Evolutionary conservation across 92 coral and sea anemone species (phyloP).

Genomic region (Nematostella vectensis): DNA sequence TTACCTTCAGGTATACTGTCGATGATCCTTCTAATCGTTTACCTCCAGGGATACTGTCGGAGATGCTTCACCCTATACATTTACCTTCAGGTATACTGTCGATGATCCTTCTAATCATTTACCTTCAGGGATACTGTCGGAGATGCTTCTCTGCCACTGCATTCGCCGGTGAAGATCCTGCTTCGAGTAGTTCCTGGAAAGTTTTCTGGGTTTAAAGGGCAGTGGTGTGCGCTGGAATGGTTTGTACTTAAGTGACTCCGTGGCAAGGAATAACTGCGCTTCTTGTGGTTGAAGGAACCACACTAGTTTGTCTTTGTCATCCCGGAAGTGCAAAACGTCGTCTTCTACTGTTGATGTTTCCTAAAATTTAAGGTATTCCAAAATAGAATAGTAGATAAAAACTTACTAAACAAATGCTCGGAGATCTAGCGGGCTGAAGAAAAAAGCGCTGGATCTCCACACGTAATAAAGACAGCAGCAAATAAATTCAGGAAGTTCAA

Average conservation of each 20-base stretch:
- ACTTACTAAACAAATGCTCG: too few species aligned
- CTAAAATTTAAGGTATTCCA: too few species aligned
- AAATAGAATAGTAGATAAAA: too few species aligned
- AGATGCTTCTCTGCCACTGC: constrained; percentile 12
- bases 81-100: not conserved
- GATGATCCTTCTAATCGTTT: too few species aligned
- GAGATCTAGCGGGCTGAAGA: too few species aligned
- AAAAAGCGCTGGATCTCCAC: too few species aligned
- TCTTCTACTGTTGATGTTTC: constrained; percentile 58
- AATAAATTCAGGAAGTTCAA: too few species aligned
- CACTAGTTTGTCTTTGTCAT: constrained; percentile 43
- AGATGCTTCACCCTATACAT: too few species aligned
- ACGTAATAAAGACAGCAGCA: too few species aligned
- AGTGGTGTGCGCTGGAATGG: constrained; percentile 41
- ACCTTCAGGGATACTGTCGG: constrained; percentile 23
- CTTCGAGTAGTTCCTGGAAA: constrained; percentile 1
- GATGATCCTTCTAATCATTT: not conserved
- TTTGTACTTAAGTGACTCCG: constrained; percentile 53
- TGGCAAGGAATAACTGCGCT: constrained; percentile 62
- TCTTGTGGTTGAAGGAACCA: constrained; percentile 76
- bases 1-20: too few species aligned
- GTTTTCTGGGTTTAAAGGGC: constrained; percentile 42
- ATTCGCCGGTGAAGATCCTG: not conserved
- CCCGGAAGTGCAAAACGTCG: constrained; percentile 47
- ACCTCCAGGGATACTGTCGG: too few species aligned